Percentiles rank a stretch among this genome's conserved stretches.
Evolutionary conservation across 2,888 invertebrate genomes (phyloP).

Genomic region (Drosophila mimetica): DNA sequence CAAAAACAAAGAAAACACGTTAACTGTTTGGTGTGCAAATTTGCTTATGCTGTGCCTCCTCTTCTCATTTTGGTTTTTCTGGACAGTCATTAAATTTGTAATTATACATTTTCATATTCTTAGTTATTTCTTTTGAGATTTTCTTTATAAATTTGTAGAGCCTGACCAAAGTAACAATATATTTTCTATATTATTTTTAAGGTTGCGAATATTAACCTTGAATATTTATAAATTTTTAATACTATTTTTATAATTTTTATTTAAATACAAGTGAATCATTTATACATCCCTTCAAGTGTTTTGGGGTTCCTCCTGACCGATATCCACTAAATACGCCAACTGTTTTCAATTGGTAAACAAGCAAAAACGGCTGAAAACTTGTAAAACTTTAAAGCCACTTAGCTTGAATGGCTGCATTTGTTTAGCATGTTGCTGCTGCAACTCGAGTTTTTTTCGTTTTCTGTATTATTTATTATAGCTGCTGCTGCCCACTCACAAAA

Average conservation of each 20-base stretch:
- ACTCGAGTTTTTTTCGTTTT: slow-evolving; percentile 2
- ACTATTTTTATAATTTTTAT: no score
- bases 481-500: slow-evolving; percentile 36
- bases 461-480: slow-evolving; percentile 1
- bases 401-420: slow-evolving; percentile 16
- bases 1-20: slow-evolving; percentile 25
- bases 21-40: slow-evolving; percentile 21
- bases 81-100: slow-evolving; percentile 11
- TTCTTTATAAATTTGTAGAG: no score
- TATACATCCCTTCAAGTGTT: background rate
- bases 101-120: background rate
- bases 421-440: slow-evolving; percentile 5
- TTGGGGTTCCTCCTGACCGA: background rate
- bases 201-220: no score
- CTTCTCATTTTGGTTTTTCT: slow-evolving; percentile 1
- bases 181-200: no score
- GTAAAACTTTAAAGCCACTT: background rate
- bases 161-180: no score
- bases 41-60: background rate
- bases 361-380: slow-evolving; percentile 6
- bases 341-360: slow-evolving; percentile 10
- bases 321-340: background rate
- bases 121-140: no score
- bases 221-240: no score
- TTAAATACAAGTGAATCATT: background rate